Base-by-base conservation (phyloP, 1,140 invertebrate genomes). In the Wasmannia auropunctata region DNA sequence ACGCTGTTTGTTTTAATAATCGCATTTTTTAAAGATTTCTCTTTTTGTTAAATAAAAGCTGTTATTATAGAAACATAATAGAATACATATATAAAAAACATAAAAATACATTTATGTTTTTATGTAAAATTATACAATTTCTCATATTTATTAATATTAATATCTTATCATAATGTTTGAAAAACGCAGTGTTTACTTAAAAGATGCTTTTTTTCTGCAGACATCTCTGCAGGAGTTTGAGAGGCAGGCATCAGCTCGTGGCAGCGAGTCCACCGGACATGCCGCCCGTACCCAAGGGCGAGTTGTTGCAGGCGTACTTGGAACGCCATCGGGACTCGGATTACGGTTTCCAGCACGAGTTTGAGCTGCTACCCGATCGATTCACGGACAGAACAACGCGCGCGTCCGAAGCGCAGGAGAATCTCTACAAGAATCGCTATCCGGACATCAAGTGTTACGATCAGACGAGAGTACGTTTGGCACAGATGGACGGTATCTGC, bases 391-490 rank as follows among this genome's bases (percentile, higher is more conserved):
- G 98, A 14, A 98, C 98, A 0, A 98, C 98, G 0, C 96, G 97
- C 88, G 97, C 98, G 25, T 98, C 98, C 0, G 98, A 99, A 91
- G 96, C 97, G 40, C 96, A 97, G n/a, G 98, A 99, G 94, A 99
- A 99, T 95, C 95, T 97, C 14, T 96, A 97, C 70, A 98, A 98
- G 94, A 98, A 98, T 95, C 96, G 97, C 31, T 98, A 98, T 93
- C 98, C 98, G 0, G 98, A 98, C 91, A 98, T 98, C 84, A 98
- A 98, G 94, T 97, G 97, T 3, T 98, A 98, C 93, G 98, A 99
- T 95, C 98, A 99, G 95, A 99, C 98, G 8, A 95, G 98, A 90
- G 98, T 99, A 0, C 97, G 97, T 91, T 93, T 99, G 7, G 95
- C 96, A 0, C 96, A 97, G 86, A 95, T 97, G 5, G 98, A 98